Evolutionary conservation across 2,113 vertebrate species (phyloP).

Genomic region (Collichthys lucidus): DNA sequence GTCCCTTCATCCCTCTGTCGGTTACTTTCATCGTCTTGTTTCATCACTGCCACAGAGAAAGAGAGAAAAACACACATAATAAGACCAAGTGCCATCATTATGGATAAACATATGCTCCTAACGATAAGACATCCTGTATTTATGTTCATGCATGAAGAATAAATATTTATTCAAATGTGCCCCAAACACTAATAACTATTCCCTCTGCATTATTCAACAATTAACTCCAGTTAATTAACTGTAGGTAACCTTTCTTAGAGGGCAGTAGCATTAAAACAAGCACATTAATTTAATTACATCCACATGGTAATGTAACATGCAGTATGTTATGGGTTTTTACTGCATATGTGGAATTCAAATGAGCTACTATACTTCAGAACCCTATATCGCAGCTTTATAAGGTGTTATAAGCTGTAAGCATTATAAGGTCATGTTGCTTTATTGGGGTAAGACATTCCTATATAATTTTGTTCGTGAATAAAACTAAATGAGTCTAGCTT

Average conservation of each 20-base stretch:
- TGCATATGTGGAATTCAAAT: not conserved
- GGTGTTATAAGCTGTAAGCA: not conserved
- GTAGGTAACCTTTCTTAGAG: not conserved
- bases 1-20: slow-evolving; percentile 62
- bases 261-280: not conserved
- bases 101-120: not conserved
- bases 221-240: not conserved
- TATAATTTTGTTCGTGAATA: slow-evolving; percentile 4
- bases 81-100: not conserved
- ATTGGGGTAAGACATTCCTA: not conserved
- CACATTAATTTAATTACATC: not conserved
- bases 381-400: not conserved
- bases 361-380: not conserved
- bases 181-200: not conserved
- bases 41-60: slow-evolving; percentile 68
- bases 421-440: not conserved
- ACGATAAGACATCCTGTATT: not conserved
- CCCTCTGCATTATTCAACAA: not conserved
- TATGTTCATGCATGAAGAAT: too few species aligned
- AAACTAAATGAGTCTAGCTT: not conserved
- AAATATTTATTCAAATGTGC: not conserved
- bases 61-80: slow-evolving; percentile 32
- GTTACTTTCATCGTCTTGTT: slow-evolving; percentile 28
- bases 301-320: too few species aligned
- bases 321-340: too few species aligned